A percentile compares a stretch with the other conserved stretches of the same genome.
Conservation (phyloP, 2,797 vertebrate species). For the Pangasius mekongensis region DNA sequence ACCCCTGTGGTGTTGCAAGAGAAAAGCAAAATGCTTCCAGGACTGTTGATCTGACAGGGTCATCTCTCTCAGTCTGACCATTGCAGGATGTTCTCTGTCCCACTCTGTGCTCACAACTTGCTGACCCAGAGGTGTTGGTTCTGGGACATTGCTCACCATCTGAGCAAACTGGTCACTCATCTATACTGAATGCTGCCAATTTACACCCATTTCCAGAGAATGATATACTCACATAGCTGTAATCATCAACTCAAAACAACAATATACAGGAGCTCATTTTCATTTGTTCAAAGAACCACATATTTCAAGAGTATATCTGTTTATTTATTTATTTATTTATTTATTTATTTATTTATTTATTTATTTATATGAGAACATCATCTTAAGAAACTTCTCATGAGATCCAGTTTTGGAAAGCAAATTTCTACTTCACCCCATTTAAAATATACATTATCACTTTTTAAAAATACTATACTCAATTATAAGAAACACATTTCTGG, state of each 20-base stretch:
- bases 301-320: not conserved
- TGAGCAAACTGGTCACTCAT: not conserved
- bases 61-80: not conserved
- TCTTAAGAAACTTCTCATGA: not conserved
- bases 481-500: not conserved
- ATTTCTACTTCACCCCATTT: not conserved
- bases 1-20: not conserved
- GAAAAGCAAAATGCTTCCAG: slow-evolving; percentile 6
- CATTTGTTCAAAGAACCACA: not conserved
- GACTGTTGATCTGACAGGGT: not conserved
- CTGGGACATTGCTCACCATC: slow-evolving; percentile 56
- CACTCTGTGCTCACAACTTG: not conserved
- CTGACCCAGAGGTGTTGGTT: slow-evolving; percentile 60
- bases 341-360: not conserved
- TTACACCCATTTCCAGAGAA: not conserved
- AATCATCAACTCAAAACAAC: not conserved
- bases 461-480: not conserved
- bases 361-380: not conserved
- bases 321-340: not conserved
- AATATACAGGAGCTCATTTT: not conserved
- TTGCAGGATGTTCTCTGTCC: slow-evolving; percentile 17
- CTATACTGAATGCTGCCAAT: not conserved
- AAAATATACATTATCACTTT: not conserved
- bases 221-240: not conserved
- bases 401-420: not conserved